Evolutionary conservation across 2,888 invertebrate genomes (phyloP), one percentile per base, ranked within the genome.

Genomic region (Patella ulyssiponensis): DNA sequence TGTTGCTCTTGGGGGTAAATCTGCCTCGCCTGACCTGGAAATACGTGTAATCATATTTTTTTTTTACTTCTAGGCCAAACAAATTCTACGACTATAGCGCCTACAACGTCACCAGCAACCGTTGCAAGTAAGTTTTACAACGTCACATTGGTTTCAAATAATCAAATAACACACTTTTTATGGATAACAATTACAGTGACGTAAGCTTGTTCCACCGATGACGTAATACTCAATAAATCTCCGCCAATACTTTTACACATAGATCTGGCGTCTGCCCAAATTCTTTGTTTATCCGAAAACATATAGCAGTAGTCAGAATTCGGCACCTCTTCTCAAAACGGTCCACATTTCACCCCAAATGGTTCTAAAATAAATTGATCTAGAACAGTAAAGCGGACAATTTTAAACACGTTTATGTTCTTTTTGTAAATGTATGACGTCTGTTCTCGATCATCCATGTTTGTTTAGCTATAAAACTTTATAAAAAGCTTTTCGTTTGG

Each of bases 321-420:
- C 4, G 86, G 84, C 69, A 81, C 81, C 53, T 83, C 83, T 64
- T 86, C 85, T 86, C 86, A 88, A 11, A 81, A 82, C 3, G 81
- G 74, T 54, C 86, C 86, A 79, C 87, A 87, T 69, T 82, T 83
- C n/a, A 79, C 76, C 27, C 84, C 84, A 78, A 84, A 83, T 14
- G 82, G 80, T n/a, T 80, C 86, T 86, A 75, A 27, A 78, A 77
- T 27, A 14, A 71, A 44, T 53, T 5, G 44, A 44, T 44, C 9
- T 44, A 44, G 0, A 69, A 17, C 44, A 20, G 3, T 33, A 4
- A 33, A 4, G 2, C 33, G 33, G 33, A 33, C 0, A 44, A 44
- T 44, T 44, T 44, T 12, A n/a, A n/a, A n/a, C n/a, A n/a, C n/a
- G n/a, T n/a, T n/a, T n/a, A n/a, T n/a, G n/a, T n/a, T n/a, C n/a